Conservation (phyloP, 1,140 invertebrate species). For the Cyclargus thomasi region DNA sequence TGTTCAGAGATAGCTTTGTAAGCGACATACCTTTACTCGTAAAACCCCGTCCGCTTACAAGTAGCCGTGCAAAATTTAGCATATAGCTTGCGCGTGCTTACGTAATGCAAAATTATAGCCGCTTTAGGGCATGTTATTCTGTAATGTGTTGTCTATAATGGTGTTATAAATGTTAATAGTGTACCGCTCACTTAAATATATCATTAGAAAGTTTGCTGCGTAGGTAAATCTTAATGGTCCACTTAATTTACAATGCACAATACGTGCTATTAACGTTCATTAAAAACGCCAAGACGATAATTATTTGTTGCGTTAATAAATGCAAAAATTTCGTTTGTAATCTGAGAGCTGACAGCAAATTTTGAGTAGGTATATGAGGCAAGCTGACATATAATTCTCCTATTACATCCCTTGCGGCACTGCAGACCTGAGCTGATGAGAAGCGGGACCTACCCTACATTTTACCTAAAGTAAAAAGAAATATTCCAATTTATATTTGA, state of each 20-base stretch:
- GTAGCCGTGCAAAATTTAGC: slow-evolving; percentile 10
- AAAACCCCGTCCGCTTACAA: not conserved
- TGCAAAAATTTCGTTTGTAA: not conserved
- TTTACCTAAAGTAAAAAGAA: no score
- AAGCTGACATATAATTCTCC: no score
- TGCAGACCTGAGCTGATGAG: no score
- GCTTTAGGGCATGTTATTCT: slow-evolving; percentile 27
- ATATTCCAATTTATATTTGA: no score
- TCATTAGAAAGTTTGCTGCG: slow-evolving; percentile 21
- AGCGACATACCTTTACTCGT: not conserved
- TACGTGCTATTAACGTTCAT: not conserved
- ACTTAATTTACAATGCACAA: slow-evolving; percentile 17
- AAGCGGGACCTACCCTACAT: no score
- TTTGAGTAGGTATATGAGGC: no score
- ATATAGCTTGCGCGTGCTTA: slow-evolving; percentile 24
- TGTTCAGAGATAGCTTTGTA: not conserved
- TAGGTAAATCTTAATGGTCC: slow-evolving; percentile 19
- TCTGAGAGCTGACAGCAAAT: no score
- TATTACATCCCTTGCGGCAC: no score
- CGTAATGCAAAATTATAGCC: slow-evolving; percentile 44
- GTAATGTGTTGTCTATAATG: slow-evolving; percentile 20
- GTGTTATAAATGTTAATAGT: slow-evolving; percentile 23
- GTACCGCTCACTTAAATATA: slow-evolving; percentile 21
- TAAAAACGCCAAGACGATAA: not conserved
- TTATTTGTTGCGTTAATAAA: slow-evolving; percentile 4